Percentiles rank a stretch among this genome's conserved stretches.
These are phyloP conservation scores for Merluccius polli DNA, from an alignment of 2,797 vertebrate genomes.

Conservation along the genomic window DNA sequence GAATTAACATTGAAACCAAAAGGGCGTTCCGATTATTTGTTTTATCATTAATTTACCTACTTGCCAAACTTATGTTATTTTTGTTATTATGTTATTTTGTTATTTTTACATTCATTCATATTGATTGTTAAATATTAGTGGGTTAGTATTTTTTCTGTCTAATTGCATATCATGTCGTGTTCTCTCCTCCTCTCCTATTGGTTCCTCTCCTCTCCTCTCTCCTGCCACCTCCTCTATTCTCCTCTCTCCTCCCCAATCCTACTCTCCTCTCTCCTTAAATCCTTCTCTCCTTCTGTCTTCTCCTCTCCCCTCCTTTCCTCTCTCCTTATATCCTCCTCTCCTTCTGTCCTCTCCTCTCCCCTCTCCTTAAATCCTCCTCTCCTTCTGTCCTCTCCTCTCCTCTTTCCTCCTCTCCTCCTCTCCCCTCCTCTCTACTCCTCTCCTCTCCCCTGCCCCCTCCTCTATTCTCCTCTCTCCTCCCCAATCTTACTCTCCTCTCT, in stretches of 20 bases:
- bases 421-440: conserved; percentile 43
- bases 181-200: conserved; percentile 11
- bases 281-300: conserved; percentile 35
- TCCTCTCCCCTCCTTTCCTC: conserved; percentile 59
- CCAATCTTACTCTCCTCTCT: no score
- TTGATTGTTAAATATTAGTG: not conserved
- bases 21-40: not conserved
- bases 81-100: no score
- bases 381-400: conserved; percentile 24
- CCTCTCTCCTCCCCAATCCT: no score
- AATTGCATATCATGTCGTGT: conserved; percentile 15
- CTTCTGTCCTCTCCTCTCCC: not conserved
- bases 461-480: no score
- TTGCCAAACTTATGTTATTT: no score
- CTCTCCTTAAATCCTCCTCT: no score
- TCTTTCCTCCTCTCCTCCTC: conserved; percentile 44
- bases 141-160: not conserved
- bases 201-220: conserved; percentile 47
- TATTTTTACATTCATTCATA: no score
- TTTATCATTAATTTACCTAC: not conserved
- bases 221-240: not conserved
- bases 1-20: not conserved
- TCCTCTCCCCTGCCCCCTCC: conserved; percentile 30
- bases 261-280: conserved; percentile 15
- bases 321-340: conserved; percentile 23